Evolutionary conservation across 2,797 vertebrate genomes (phyloP).

Genomic region (Streptopelia turtur): DNA sequence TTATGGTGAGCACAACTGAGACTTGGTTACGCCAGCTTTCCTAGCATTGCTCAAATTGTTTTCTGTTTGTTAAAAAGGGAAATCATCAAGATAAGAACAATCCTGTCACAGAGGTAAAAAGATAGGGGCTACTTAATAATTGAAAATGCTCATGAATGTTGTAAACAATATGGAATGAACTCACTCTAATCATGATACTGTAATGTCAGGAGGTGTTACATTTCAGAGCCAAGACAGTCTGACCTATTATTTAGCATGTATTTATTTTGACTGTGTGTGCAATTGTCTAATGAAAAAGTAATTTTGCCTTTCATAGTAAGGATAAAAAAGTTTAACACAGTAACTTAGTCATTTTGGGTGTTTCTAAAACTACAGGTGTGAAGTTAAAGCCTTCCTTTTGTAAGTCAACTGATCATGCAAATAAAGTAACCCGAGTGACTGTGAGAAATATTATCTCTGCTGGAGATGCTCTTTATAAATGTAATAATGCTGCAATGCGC

Average conservation of each 20-base stretch:
- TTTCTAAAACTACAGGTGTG: neutral
- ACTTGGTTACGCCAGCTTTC: neutral
- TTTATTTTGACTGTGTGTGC: constrained; percentile 5
- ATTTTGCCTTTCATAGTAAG: constrained; percentile 6
- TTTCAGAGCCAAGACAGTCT: constrained; percentile 65
- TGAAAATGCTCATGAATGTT: constrained; percentile 91
- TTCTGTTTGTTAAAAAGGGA: constrained; percentile 80
- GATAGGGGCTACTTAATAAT: constrained; percentile 91
- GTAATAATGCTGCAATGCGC: constrained; percentile 71
- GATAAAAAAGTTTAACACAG: neutral
- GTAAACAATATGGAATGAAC: constrained; percentile 88
- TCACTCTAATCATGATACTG: constrained; percentile 87
- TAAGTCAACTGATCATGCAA: constrained; percentile 41
- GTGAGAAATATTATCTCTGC: constrained; percentile 70
- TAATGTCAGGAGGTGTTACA: constrained; percentile 86
- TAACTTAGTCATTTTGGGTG: neutral
- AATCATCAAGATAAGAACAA: constrained; percentile 78
- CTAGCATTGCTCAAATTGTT: constrained; percentile 49
- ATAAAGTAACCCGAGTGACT: constrained; percentile 69
- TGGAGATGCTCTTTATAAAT: constrained; percentile 55
- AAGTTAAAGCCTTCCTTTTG: neutral
- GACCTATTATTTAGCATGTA: constrained; percentile 61
- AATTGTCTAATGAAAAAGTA: constrained; percentile 10
- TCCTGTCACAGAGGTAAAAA: constrained; percentile 84
- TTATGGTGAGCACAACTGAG: neutral